Percentiles rank a stretch among this genome's conserved stretches.
These are phyloP conservation scores for Caranx ignobilis DNA, from an alignment of 2,113 vertebrate species.

Conservation along the genomic window DNA sequence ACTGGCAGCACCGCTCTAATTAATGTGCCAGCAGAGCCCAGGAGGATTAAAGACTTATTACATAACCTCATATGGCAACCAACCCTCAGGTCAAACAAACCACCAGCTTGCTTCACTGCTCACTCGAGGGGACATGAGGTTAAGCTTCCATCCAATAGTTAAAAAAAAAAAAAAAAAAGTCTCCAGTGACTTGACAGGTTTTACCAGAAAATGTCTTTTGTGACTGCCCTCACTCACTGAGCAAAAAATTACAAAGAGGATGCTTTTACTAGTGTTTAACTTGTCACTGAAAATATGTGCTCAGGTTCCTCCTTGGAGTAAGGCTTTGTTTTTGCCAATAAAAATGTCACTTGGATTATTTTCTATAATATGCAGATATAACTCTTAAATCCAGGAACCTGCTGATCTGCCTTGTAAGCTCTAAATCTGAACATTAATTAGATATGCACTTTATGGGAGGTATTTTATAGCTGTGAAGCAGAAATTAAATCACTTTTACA, in stretches of 20 bases:
- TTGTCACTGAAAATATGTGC: neutral
- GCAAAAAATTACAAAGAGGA: slow-evolving; percentile 8
- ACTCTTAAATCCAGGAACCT: neutral
- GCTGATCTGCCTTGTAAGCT: neutral
- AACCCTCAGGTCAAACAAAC: slow-evolving; percentile 26
- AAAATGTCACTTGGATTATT: neutral
- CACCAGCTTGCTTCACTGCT: slow-evolving; percentile 35
- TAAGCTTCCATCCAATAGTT: neutral
- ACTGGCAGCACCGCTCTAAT: slow-evolving; percentile 53
- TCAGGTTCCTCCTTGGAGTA: neutral
- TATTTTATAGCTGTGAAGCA: neutral
- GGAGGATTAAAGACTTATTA: slow-evolving; percentile 64
- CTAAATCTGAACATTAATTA: neutral
- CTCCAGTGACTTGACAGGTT: slow-evolving; percentile 6
- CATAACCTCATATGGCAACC: slow-evolving; percentile 57
- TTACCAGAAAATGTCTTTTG: slow-evolving; percentile 4
- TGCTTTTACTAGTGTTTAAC: neutral
- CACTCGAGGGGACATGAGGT: slow-evolving; percentile 24
- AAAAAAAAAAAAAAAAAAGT: slow-evolving; percentile 7
- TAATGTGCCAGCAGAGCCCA: slow-evolving; percentile 40
- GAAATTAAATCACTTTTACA: neutral
- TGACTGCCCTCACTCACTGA: neutral
- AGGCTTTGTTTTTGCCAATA: neutral
- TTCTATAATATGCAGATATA: neutral
- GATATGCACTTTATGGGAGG: neutral